Evolutionary conservation across 2,797 vertebrate species (phyloP).

Genomic region (Nannoperca australis): DNA sequence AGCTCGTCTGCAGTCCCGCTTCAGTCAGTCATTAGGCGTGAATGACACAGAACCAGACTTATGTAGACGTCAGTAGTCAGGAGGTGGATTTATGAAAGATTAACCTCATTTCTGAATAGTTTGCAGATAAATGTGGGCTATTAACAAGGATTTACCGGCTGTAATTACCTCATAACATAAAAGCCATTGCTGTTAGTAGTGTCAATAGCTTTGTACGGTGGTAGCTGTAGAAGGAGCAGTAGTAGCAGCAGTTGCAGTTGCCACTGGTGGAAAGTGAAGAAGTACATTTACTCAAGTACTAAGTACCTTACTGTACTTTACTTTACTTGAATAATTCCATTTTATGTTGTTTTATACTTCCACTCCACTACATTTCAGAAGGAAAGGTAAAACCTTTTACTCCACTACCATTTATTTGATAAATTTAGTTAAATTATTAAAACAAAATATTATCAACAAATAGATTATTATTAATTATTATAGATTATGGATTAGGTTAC

Average conservation of each 20-base stretch:
- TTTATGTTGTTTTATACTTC: background rate
- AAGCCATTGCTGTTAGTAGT: background rate
- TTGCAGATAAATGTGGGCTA: background rate
- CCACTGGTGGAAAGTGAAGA: too few relatives aligned
- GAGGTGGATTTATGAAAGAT: conserved; percentile 11
- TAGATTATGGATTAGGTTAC: background rate
- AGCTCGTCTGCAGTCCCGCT: background rate
- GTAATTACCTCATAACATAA: conserved; percentile 1
- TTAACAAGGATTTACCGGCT: background rate
- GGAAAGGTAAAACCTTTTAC: background rate
- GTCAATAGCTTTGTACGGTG: background rate
- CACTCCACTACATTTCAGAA: background rate
- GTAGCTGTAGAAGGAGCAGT: background rate
- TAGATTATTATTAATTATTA: background rate
- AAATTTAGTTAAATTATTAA: background rate
- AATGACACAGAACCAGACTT: conserved; percentile 8
- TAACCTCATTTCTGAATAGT: conserved; percentile 4
- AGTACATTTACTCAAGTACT: too few relatives aligned
- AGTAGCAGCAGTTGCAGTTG: background rate
- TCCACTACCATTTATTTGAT: background rate
- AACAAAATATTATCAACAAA: background rate
- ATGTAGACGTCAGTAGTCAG: background rate
- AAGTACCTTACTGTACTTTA: too few relatives aligned
- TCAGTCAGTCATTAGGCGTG: conserved; percentile 24
- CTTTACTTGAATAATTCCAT: background rate